phyloP scores from a whole-genome alignment of 2,888 invertebrate genomes.

The Bibio marci region DNA sequence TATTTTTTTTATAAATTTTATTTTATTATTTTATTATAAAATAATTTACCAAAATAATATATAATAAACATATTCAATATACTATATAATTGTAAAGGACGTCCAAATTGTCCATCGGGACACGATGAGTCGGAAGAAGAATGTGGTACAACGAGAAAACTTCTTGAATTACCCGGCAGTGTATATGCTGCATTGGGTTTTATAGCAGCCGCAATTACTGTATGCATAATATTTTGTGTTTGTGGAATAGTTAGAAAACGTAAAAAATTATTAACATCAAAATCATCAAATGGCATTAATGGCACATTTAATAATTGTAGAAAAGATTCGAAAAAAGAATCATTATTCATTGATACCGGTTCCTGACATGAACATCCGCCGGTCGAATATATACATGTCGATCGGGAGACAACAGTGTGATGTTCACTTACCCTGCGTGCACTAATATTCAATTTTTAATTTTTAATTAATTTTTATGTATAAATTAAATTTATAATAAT shows the following conservation, averaged over 20 bases:
- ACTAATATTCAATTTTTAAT: too few relatives aligned
- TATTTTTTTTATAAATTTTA: too few relatives aligned
- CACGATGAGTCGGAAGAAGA: constrained; percentile 54
- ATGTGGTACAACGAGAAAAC: constrained; percentile 38
- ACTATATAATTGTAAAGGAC: constrained; percentile 16
- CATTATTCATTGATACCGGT: constrained; percentile 32
- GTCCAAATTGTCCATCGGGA: constrained; percentile 43
- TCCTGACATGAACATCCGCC: constrained; percentile 83
- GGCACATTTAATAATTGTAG: constrained; percentile 34
- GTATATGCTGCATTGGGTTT: constrained; percentile 37
- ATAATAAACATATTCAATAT: background rate
- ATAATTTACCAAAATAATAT: too few relatives aligned
- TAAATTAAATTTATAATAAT: too few relatives aligned
- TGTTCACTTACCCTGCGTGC: too few relatives aligned
- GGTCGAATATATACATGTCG: constrained; percentile 86
- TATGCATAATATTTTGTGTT: constrained; percentile 37
- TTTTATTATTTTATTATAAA: too few relatives aligned
- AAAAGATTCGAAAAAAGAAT: constrained; percentile 39
- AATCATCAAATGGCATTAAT: constrained; percentile 31
- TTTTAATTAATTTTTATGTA: too few relatives aligned
- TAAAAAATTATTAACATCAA: constrained; percentile 35
- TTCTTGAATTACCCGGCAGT: constrained; percentile 36
- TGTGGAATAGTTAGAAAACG: constrained; percentile 39
- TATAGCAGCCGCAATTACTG: constrained; percentile 38
- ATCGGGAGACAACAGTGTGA: constrained; percentile 86